A percentile compares a stretch with the other conserved stretches of the same genome.
phyloP scores from a whole-genome alignment of 2,888 invertebrate genomes.

The Orchestes rusci region DNA sequence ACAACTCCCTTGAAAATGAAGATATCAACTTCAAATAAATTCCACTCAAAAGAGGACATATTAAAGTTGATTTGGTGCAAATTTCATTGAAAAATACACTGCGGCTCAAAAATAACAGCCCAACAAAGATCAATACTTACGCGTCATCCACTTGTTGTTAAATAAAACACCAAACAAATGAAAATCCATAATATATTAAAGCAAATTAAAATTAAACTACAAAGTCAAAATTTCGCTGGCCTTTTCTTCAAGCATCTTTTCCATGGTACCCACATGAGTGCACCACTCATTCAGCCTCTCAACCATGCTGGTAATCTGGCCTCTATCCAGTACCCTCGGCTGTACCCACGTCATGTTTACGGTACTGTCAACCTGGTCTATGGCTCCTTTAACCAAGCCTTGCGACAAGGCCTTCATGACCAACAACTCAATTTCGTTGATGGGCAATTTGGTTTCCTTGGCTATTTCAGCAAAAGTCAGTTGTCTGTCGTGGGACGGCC shows the following conservation, averaged over 20 bases:
- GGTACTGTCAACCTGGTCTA: conserved; percentile 70
- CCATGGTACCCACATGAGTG: conserved; percentile 66
- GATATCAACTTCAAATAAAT: too few species aligned
- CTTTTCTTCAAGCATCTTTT: conserved; percentile 61
- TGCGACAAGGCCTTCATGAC: conserved; percentile 98
- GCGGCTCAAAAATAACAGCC: too few species aligned
- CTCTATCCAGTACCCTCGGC: conserved; percentile 66
- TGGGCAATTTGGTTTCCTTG: conserved; percentile 72
- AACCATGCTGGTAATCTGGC: conserved; percentile 65
- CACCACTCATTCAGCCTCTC: conserved; percentile 66
- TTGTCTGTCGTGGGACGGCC: conserved; percentile 79
- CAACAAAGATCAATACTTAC: too few species aligned
- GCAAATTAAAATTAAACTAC: too few species aligned
- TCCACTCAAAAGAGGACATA: too few species aligned
- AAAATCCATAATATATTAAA: too few species aligned
- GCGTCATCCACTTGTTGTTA: too few species aligned
- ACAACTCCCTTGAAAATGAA: too few species aligned
- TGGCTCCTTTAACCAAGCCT: conserved; percentile 87
- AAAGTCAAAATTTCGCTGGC: conserved; percentile 72
- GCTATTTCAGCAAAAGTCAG: conserved; percentile 89
- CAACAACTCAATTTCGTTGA: conserved; percentile 84
- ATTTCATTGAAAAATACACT: too few species aligned
- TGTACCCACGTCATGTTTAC: conserved; percentile 83
- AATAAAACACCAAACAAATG: too few species aligned
- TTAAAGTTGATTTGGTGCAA: too few species aligned